Percentiles rank a stretch among this genome's conserved stretches.
phyloP scores from a whole-genome alignment of 2,888 invertebrate genomes.

The Drosophila phalerata region DNA sequence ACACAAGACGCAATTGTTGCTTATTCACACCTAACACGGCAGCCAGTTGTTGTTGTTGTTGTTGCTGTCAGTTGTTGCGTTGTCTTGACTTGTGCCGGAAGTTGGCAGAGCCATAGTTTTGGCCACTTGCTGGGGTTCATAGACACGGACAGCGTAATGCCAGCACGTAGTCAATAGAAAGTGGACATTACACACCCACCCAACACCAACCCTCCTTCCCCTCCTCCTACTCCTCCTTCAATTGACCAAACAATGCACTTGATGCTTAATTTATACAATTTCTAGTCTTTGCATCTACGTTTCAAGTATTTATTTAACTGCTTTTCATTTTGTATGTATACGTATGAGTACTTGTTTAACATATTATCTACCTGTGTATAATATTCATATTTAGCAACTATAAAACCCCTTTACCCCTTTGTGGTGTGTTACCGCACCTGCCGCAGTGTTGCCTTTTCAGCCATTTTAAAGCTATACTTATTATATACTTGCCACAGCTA shows the following conservation, averaged over 20 bases:
- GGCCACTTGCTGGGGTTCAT: slow-evolving; percentile 28
- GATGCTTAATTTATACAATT: slow-evolving; percentile 21
- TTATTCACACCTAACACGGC: slow-evolving; percentile 36
- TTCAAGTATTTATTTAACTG: slow-evolving; percentile 16
- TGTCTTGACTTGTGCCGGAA: slow-evolving; percentile 54
- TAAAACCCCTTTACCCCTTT: background rate
- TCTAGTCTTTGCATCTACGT: slow-evolving; percentile 33
- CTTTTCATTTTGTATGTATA: slow-evolving; percentile 9
- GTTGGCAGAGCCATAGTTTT: slow-evolving; percentile 56
- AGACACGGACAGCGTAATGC: slow-evolving; percentile 43
- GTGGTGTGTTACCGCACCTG: background rate
- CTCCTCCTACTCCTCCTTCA: background rate
- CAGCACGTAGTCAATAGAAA: slow-evolving; percentile 68
- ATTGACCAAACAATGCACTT: slow-evolving; percentile 17
- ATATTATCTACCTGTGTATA: slow-evolving; percentile 9
- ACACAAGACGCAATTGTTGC: slow-evolving; percentile 16
- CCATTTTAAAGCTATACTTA: background rate
- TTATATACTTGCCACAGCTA: background rate
- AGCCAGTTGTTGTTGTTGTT: slow-evolving; percentile 9
- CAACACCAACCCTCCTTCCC: background rate
- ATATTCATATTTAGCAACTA: slow-evolving; percentile 7
- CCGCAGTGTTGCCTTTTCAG: background rate
- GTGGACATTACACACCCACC: slow-evolving; percentile 33
- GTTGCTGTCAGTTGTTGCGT: slow-evolving; percentile 16
- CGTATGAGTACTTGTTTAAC: background rate